Evolutionary conservation across 2,888 invertebrate genomes (phyloP), one percentile per base, ranked within the genome.

Genomic region (Hydrotaea diabolus): DNA sequence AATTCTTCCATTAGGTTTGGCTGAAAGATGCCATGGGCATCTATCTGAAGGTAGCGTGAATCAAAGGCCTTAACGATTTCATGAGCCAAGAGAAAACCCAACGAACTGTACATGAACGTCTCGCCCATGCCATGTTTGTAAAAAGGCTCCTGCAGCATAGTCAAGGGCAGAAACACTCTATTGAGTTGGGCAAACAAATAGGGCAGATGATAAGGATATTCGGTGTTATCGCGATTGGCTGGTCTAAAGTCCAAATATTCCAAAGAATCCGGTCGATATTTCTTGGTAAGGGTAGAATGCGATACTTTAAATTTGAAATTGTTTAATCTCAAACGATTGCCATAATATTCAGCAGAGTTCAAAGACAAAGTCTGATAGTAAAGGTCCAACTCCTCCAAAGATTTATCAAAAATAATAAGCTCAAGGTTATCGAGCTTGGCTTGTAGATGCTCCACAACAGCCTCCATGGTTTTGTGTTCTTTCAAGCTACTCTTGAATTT

Each of bases 11-110:
- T 5, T 8, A 8, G 3, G 8, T 36, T 36, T 5, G 5, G 3
- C 36, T 3, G 8, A 36, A 5, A 36, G 36, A 36, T 36, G 62
- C 64, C 64, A 17, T 64, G 2, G 39, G 64, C 64, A 64, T 64
- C 64, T 8, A 64, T 31, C 17, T 1, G 0, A 1, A 64, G 19
- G 17, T 36, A n/a, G 1, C 17, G 17, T 0, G 17, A 36, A 64
- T 64, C 64, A 36, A 64, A 64, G 8, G 36, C 17, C 17, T 64
- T 36, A n/a, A 17, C 15, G n/a, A 64, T 36, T 17, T 36, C 64
- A n/a, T 17, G 64, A n/a, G 64, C 64, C 64, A 64, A 19, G n/a
- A 64, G 19, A 36, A 9, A 64, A 8, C 64, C 64, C 9, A 64
- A n/a, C 4, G 64, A 39, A 31, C 64, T 64, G n/a, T 64, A 64